phyloP scores from a whole-genome alignment of 2,797 vertebrate species.

The Anguilla obscura region DNA sequence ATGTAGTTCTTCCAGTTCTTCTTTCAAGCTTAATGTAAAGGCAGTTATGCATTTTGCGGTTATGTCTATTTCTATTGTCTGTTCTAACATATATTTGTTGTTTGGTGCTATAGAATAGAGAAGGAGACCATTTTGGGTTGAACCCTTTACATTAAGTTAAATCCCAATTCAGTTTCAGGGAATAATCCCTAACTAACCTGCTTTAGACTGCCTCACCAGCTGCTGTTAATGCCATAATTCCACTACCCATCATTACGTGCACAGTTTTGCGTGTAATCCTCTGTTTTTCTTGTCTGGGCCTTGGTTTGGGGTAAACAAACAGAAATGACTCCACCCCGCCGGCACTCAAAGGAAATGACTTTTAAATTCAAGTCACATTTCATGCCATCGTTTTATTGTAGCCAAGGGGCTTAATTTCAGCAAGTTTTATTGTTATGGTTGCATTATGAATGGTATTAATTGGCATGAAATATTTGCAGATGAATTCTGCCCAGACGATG shows the following conservation, averaged over 20 bases:
- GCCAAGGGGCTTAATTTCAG: neutral
- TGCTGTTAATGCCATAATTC: slow-evolving; percentile 46
- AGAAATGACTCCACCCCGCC: slow-evolving; percentile 25
- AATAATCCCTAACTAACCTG: neutral
- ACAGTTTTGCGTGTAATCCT: slow-evolving; percentile 47
- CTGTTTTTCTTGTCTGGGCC: slow-evolving; percentile 51
- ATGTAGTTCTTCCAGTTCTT: neutral
- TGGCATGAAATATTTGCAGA: neutral
- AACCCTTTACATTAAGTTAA: neutral
- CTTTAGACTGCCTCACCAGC: slow-evolving; percentile 37
- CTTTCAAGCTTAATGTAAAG: neutral
- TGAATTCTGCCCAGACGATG: neutral
- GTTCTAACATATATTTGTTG: neutral
- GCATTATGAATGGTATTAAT: neutral
- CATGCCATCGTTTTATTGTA: neutral
- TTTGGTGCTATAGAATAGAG: neutral
- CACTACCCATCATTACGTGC: slow-evolving; percentile 35
- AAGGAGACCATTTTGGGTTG: neutral
- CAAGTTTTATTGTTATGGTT: neutral
- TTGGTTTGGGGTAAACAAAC: slow-evolving; percentile 46
- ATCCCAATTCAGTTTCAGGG: neutral
- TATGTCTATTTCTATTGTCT: neutral
- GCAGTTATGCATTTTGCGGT: slow-evolving; percentile 8
- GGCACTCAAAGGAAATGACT: slow-evolving; percentile 24
- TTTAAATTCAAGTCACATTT: neutral